Evolutionary conservation across 1,140 invertebrate species (phyloP).

Genomic region (Trichoplusia ni): DNA sequence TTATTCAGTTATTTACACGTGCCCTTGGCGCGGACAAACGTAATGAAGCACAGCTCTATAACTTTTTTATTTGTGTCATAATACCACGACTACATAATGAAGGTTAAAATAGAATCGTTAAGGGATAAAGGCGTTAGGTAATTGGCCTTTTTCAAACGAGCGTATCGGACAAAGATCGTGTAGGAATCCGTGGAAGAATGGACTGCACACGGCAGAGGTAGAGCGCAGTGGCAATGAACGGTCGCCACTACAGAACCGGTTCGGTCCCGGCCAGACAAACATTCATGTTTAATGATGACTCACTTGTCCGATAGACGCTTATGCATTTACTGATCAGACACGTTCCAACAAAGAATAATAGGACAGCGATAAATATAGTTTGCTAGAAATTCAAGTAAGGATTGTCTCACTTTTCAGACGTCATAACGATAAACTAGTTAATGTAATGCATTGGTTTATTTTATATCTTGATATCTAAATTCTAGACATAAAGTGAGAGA

Average conservation of each 20-base stretch:
- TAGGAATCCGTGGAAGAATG: too few relatives aligned
- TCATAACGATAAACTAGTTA: too few relatives aligned
- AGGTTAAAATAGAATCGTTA: neutral
- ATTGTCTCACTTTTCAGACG: too few relatives aligned
- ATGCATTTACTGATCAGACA: neutral
- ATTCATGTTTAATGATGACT: conserved; percentile 34
- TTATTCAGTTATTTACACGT: neutral
- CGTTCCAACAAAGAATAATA: neutral
- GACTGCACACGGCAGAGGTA: neutral
- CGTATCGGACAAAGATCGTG: neutral
- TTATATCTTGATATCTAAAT: too few relatives aligned
- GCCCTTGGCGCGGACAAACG: neutral
- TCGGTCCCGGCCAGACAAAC: conserved; percentile 29
- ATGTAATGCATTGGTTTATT: too few relatives aligned
- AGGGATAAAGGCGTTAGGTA: neutral
- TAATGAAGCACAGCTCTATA: neutral
- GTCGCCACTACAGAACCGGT: conserved; percentile 33
- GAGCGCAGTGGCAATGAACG: conserved; percentile 39
- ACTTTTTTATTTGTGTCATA: neutral
- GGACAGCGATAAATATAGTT: neutral
- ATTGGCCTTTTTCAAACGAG: neutral
- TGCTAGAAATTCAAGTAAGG: neutral
- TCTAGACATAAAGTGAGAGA: too few relatives aligned
- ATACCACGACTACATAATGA: neutral
- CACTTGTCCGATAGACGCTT: conserved; percentile 21